These are phyloP conservation scores for Gallinago paraguaiae DNA, from an alignment of 2,113 vertebrate species.

Conservation along the genomic window DNA sequence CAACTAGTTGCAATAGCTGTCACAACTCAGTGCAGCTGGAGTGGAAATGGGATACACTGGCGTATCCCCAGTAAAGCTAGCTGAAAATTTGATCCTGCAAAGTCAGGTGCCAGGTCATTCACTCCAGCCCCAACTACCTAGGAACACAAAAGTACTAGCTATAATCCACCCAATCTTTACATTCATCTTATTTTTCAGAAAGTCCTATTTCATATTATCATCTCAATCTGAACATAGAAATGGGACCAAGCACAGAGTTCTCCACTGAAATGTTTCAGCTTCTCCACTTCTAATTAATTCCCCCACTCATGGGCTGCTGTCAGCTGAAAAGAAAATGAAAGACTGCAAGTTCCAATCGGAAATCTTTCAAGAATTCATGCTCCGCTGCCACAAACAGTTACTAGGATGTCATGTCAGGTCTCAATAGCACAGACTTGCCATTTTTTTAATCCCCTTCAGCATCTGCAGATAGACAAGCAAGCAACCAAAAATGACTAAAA, in stretches of 20 bases:
- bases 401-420: background rate
- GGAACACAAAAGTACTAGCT: background rate
- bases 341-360: conserved; percentile 27
- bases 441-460: background rate
- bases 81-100: background rate
- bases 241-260: background rate
- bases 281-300: conserved; percentile 29
- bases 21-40: background rate
- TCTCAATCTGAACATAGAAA: background rate
- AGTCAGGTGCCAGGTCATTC: background rate
- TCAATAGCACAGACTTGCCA: background rate
- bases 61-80: background rate
- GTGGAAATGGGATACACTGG: background rate
- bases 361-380: background rate
- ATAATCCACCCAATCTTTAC: background rate
- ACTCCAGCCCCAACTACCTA: background rate
- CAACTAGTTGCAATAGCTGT: background rate
- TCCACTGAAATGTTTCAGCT: background rate
- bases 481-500: conserved; percentile 4
- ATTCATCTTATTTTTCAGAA: conserved; percentile 18
- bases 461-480: background rate
- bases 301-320: background rate
- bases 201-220: background rate
- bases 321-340: conserved; percentile 37
- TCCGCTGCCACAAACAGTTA: background rate